Evolutionary conservation across 2,113 vertebrate genomes (phyloP).

Genomic region (cattle (Bos taurus)): DNA sequence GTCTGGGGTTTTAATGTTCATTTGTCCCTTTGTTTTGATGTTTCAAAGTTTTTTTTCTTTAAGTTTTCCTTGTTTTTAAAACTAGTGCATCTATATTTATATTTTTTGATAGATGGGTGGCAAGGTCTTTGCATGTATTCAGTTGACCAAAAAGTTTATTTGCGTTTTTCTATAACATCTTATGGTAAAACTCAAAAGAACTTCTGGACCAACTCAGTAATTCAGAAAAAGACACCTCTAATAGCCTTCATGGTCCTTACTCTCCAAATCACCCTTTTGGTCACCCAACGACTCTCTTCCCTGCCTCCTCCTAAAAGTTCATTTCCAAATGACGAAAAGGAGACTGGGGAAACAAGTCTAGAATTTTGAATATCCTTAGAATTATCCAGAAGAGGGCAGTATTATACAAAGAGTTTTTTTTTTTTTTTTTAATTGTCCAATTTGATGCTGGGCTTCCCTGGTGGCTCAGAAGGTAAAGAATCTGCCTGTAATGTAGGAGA

Average conservation of each 20-base stretch:
- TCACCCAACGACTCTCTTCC: not conserved
- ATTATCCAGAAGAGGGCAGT: conserved; percentile 61
- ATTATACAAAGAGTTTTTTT: not conserved
- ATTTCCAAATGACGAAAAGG: not conserved
- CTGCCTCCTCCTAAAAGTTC: not conserved
- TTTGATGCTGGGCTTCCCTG: not conserved
- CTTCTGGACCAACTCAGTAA: not conserved
- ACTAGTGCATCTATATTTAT: not conserved
- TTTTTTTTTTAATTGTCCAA: not conserved
- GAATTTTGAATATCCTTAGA: not conserved
- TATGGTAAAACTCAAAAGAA: not conserved
- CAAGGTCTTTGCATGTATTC: not conserved
- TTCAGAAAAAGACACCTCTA: not conserved
- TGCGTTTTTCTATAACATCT: not conserved
- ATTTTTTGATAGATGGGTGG: not conserved
- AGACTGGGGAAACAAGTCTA: not conserved
- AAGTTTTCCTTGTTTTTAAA: not conserved
- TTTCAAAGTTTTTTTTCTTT: not conserved
- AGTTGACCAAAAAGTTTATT: not conserved
- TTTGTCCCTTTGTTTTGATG: not conserved
- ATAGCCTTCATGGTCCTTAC: not conserved
- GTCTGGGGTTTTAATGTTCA: not conserved
- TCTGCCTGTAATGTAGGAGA: not conserved
- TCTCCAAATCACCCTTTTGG: not conserved
- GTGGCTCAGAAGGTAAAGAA: not conserved